These are phyloP conservation scores for Eutrigla gurnardus DNA, from an alignment of 2,797 vertebrate species.

Conservation along the genomic window DNA sequence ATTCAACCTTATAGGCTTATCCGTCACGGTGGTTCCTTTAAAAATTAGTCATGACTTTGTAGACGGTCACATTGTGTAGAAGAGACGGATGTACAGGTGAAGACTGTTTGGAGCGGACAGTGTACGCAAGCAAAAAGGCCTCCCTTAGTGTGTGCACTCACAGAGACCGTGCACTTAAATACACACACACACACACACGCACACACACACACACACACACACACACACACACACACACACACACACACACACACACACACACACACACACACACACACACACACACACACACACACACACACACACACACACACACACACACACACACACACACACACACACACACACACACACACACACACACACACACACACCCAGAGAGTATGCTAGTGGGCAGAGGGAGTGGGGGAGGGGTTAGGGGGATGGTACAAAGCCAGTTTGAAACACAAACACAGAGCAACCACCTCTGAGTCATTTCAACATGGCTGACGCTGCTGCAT, in stretches of 20 bases:
- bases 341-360: constrained; percentile 46
- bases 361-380: constrained; percentile 36
- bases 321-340: constrained; percentile 41
- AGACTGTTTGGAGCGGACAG: constrained; percentile 34
- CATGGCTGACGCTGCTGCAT: constrained; percentile 68
- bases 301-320: constrained; percentile 35
- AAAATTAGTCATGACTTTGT: constrained; percentile 29
- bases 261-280: constrained; percentile 35
- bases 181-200: constrained; percentile 48
- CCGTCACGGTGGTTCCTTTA: neutral
- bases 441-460: constrained; percentile 81
- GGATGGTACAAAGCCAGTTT: constrained; percentile 82
- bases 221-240: constrained; percentile 45
- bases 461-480: constrained; percentile 77
- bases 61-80: constrained; percentile 11
- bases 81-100: constrained; percentile 29
- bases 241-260: constrained; percentile 40
- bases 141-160: constrained; percentile 29
- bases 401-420: constrained; percentile 74
- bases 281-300: constrained; percentile 49
- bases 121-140: constrained; percentile 51
- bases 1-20: constrained; percentile 5
- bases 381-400: constrained; percentile 74
- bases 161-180: constrained; percentile 10
- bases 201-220: constrained; percentile 35